Conservation (phyloP, 2,113 vertebrate species). For the Cyanistes caeruleus region DNA sequence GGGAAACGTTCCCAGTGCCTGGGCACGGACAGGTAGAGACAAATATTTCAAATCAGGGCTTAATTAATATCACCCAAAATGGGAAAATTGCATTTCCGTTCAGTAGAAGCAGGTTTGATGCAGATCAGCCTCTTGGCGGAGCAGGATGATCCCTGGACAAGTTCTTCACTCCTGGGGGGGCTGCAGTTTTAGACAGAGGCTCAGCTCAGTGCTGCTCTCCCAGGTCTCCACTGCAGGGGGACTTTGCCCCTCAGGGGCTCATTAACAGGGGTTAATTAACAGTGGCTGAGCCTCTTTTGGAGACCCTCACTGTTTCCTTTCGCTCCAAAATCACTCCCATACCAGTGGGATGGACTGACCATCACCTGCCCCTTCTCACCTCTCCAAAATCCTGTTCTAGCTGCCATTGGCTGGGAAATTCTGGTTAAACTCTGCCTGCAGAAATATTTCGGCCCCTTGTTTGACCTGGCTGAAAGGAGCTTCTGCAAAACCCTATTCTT, state of each 20-base stretch:
- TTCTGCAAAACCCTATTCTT: background rate
- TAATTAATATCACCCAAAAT: background rate
- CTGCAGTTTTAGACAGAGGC: background rate
- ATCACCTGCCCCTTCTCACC: background rate
- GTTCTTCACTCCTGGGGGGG: background rate
- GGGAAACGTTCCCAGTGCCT: background rate
- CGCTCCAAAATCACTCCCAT: accelerated
- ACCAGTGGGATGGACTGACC: background rate
- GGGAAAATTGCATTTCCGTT: background rate
- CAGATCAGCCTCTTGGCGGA: background rate
- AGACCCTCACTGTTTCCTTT: background rate
- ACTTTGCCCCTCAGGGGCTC: background rate
- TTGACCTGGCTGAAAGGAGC: background rate
- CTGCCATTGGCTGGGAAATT: background rate
- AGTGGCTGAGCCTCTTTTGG: background rate
- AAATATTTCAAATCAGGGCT: accelerated
- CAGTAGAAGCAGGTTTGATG: background rate
- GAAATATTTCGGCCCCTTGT: background rate
- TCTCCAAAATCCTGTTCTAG: background rate
- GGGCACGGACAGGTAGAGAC: background rate
- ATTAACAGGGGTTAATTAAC: background rate
- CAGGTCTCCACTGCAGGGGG: background rate
- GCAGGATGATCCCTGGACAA: background rate
- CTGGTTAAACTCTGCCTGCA: background rate
- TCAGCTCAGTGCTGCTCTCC: background rate